A percentile compares a stretch with the other conserved stretches of the same genome.
Conservation (phyloP, 2,888 invertebrate genomes). For the Hyppa rectilinea region DNA sequence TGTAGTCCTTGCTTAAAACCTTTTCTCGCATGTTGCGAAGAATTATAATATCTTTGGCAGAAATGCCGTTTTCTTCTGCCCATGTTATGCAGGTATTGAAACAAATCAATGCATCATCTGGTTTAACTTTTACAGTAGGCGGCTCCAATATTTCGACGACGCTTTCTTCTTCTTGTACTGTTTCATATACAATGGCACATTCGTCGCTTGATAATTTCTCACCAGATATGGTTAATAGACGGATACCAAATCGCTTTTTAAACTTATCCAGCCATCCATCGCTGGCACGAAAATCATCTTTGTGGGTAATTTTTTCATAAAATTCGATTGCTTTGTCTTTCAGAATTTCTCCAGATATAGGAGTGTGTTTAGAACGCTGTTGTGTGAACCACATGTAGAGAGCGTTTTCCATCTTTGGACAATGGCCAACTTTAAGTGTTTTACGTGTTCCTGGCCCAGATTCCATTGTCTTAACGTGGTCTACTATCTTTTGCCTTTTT, state of each 20-base stretch:
- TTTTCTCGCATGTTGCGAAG: no score
- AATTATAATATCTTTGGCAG: no score
- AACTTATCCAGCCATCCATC: slow-evolving; percentile 72
- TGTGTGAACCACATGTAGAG: background rate
- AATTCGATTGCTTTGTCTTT: background rate
- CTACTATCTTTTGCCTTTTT: background rate
- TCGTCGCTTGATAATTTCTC: background rate
- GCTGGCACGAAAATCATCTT: slow-evolving; percentile 41
- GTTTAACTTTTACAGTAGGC: no score
- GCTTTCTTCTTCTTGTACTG: no score
- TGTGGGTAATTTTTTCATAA: background rate
- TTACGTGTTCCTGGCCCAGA: slow-evolving; percentile 1
- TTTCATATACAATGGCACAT: no score
- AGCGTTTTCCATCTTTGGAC: slow-evolving; percentile 4
- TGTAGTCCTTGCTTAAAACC: no score
- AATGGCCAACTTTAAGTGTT: background rate
- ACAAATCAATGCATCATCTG: no score
- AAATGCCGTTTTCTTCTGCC: no score
- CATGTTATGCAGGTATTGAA: no score
- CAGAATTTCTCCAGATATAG: background rate
- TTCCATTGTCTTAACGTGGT: background rate
- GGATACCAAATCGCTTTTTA: slow-evolving; percentile 69
- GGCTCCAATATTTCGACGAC: no score
- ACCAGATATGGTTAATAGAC: background rate
- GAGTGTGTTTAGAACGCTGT: background rate